phyloP scores from a whole-genome alignment of 1,140 invertebrate species.

The Lepidurus apus region DNA sequence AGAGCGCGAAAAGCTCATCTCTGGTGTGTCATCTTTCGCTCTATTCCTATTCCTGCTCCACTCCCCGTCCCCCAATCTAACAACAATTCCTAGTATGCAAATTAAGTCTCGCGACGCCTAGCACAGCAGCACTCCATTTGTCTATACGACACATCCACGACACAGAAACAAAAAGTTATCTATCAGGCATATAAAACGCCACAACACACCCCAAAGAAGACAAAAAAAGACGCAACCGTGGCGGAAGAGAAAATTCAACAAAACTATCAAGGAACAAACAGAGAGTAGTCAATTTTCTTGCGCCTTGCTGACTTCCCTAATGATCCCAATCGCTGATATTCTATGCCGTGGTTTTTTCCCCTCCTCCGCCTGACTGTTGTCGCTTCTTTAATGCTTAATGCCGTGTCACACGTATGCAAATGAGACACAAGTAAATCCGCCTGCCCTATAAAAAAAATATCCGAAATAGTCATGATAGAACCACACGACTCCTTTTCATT shows the following conservation, averaged over 20 bases:
- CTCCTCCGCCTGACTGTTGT: neutral
- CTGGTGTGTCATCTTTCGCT: conserved; percentile 16
- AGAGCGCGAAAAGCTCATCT: conserved; percentile 17
- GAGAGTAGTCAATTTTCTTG: neutral
- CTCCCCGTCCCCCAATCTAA: neutral
- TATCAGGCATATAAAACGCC: neutral
- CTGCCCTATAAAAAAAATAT: neutral
- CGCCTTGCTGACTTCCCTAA: conserved; percentile 17
- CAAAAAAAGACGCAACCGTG: neutral
- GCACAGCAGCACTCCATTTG: conserved; percentile 16
- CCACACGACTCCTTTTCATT: no score
- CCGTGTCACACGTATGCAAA: conserved; percentile 21
- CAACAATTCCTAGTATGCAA: conserved; percentile 17
- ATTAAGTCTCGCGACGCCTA: conserved; percentile 11
- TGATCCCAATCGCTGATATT: conserved; percentile 14
- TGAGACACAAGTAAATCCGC: neutral
- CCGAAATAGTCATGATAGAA: neutral
- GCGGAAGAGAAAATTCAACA: neutral
- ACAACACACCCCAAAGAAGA: neutral
- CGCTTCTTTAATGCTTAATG: conserved; percentile 9
- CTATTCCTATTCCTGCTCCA: neutral
- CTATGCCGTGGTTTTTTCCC: neutral
- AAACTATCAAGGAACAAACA: neutral
- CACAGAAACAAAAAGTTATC: neutral
- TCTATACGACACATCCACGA: conserved; percentile 19